Evolutionary conservation across 1,140 invertebrate species (phyloP).

Genomic region (Listronotus bonariensis): DNA sequence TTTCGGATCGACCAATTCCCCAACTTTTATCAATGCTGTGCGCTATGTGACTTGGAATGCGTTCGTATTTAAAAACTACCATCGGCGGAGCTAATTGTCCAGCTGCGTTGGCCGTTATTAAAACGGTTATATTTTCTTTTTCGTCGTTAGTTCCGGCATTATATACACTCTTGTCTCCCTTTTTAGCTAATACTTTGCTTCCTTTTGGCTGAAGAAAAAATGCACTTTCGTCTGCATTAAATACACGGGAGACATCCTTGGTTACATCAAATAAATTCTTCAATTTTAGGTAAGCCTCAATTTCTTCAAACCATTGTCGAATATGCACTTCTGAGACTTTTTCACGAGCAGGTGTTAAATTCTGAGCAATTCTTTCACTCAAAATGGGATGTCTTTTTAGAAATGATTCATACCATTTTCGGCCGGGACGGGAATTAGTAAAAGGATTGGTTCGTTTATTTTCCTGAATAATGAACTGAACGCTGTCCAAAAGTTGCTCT

Average conservation of each 20-base stretch:
- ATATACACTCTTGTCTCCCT: conserved; percentile 17
- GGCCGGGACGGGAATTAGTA: conserved; percentile 43
- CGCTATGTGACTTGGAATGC: no score
- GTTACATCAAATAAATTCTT: conserved; percentile 28
- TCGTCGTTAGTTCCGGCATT: conserved; percentile 33
- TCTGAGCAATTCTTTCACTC: conserved; percentile 39
- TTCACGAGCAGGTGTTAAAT: conserved; percentile 44
- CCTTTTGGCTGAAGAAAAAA: conserved; percentile 46
- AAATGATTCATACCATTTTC: conserved; percentile 49
- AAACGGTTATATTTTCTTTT: conserved; percentile 41
- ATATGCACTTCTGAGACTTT: conserved; percentile 43
- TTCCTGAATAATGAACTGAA: no score
- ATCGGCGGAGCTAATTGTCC: conserved; percentile 48
- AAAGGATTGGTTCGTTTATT: no score
- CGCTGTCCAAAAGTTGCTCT: no score
- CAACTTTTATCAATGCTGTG: no score
- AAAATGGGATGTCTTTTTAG: conserved; percentile 46
- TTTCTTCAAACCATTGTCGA: no score
- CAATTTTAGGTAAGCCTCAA: conserved; percentile 7
- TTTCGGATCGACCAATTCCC: no score
- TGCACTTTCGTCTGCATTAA: conserved; percentile 44
- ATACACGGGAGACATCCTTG: no score
- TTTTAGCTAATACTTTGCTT: conserved; percentile 36
- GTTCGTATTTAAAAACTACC: no score
- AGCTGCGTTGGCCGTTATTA: conserved; percentile 47